A percentile compares a stretch with the other conserved stretches of the same genome.
Conservation (phyloP, 2,113 vertebrate genomes). For the Phocoena sinus region DNA sequence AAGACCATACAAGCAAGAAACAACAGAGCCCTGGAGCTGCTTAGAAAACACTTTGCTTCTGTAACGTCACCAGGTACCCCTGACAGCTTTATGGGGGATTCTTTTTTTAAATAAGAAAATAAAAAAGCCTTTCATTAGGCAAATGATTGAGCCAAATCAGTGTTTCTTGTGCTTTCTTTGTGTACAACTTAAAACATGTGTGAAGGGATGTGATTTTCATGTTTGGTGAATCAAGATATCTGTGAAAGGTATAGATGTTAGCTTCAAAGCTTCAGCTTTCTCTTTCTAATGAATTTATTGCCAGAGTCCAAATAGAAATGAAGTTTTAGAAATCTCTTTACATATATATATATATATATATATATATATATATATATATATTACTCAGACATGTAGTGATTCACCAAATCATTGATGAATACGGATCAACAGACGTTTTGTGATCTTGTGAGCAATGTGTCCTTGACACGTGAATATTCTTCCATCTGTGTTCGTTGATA, state of each 20-base stretch:
- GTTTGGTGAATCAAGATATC: not conserved
- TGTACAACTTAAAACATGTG: not conserved
- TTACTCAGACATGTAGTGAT: not conserved
- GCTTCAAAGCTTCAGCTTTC: constrained; percentile 15
- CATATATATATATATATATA: not conserved
- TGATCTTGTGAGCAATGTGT: constrained; percentile 21
- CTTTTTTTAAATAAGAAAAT: not conserved
- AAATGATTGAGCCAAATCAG: constrained; percentile 31
- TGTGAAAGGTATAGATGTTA: not conserved
- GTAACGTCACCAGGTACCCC: not conserved
- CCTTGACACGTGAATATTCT: constrained; percentile 21
- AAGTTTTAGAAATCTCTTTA: not conserved
- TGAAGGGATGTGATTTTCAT: not conserved
- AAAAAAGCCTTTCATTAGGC: constrained; percentile 15
- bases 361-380: not conserved
- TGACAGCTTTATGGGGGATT: not conserved
- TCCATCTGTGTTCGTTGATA: not conserved
- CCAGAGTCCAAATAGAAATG: not conserved
- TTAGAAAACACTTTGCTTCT: constrained; percentile 38
- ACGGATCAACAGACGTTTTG: constrained; percentile 18
- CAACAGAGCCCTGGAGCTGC: constrained; percentile 47
- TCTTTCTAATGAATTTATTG: constrained; percentile 29
- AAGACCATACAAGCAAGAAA: constrained; percentile 42
- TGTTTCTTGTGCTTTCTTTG: constrained; percentile 37
- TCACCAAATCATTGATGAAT: constrained; percentile 20